Percentiles rank a stretch among this genome's conserved stretches.
Evolutionary conservation across 2,888 invertebrate genomes (phyloP).

Genomic region (Isotomurus palustris): DNA sequence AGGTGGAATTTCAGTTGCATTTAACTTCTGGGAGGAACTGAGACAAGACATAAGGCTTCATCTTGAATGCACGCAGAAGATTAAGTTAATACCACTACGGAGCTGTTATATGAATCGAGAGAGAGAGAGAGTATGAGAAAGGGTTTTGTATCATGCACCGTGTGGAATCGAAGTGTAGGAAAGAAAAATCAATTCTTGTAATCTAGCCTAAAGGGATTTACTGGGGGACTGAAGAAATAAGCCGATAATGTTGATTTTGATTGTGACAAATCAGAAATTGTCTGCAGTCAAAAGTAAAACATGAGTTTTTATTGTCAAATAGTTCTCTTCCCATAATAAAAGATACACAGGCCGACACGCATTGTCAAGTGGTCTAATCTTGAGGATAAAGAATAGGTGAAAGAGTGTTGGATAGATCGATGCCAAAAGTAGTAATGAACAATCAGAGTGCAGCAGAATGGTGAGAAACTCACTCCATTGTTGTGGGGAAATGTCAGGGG

Average conservation of each 20-base stretch:
- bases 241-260: not conserved
- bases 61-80: no score
- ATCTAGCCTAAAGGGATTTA: not conserved
- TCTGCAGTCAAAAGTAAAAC: not conserved
- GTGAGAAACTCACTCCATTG: constrained; percentile 1
- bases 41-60: no score
- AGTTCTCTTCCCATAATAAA: constrained; percentile 4
- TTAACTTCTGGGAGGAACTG: no score
- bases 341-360: not conserved
- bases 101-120: no score
- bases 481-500: no score
- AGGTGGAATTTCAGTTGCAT: no score
- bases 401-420: no score
- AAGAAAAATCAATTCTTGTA: constrained; percentile 5
- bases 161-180: not conserved
- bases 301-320: not conserved
- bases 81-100: no score
- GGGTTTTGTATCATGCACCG: no score
- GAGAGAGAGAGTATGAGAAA: no score
- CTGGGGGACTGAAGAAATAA: not conserved
- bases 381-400: no score
- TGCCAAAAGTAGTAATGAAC: not conserved
- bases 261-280: constrained; percentile 14
- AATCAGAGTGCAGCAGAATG: not conserved
- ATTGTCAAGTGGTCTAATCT: not conserved